Evolutionary conservation across 30 jellyfish, hydroid and myxozoan species (phyloP), one percentile per base, ranked within the genome.

Genomic region (Aurelia coerulea): DNA sequence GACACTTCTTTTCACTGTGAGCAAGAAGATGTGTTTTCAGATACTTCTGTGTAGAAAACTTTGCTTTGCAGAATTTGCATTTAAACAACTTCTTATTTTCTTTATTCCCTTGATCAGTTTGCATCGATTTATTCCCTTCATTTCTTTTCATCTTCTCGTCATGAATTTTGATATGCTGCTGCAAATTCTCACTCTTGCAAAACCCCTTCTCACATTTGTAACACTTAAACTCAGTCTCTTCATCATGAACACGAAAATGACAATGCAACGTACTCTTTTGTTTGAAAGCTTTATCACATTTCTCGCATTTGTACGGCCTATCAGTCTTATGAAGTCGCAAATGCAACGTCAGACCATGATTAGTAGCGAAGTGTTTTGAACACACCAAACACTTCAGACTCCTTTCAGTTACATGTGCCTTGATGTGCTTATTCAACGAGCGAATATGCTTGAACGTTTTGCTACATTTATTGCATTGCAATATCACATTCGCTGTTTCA

Each of bases 41-140:
- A 15, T 58, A 32, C 29, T 13, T 50, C 42, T 23, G 41, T 37
- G 51, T 29, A 12, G 41, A n/a, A 59, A 78, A 78, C 15, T 17
- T 19, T 62, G 52, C 32, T 29, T 70, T 53, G 68, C 89, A 78
- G 53, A 58, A 8, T 54, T 3, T 19, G 32, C 89, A 78, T 13
- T 60, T 37, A 18, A 63, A 33, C 18, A 42, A 19, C 29, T 41
- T 54, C 65, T 78, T 39, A 35, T 60, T 60, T 53, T 17, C 78
- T 68, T 62, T 62, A n/a, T 78, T 39, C 63, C 34, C 39, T 32
- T 17, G 46, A 5, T 78, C 63, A n/a, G 23, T n/a, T 23, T 58
- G 80, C 13, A 16, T 65, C 62, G 34, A 54, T 16, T 39, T 1
- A 14, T 23, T 51, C 33, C 6, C 76, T 32, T 78, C 71, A 17